phyloP scores from a whole-genome alignment of 2,888 invertebrate species.

The Pantelozetes paolii region DNA sequence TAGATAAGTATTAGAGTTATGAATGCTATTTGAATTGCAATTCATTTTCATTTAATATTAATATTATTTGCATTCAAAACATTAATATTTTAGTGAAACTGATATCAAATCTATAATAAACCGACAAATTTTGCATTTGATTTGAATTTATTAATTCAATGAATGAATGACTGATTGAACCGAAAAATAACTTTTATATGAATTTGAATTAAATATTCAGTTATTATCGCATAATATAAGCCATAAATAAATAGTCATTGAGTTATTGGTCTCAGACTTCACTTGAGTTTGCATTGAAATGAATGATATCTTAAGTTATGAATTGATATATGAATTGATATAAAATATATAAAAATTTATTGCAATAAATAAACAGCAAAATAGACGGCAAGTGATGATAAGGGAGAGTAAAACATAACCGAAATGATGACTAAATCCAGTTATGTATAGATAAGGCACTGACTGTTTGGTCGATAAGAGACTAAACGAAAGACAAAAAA shows the following conservation, averaged over 20 bases:
- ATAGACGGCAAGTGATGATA: not conserved
- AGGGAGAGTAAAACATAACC: not conserved
- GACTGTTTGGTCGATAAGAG: slow-evolving; percentile 2
- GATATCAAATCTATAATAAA: too few relatives aligned
- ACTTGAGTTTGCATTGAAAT: not conserved
- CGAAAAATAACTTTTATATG: too few relatives aligned
- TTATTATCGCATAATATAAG: not conserved
- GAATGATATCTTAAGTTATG: not conserved
- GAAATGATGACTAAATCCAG: not conserved
- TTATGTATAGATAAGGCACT: not conserved
- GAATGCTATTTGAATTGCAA: too few relatives aligned
- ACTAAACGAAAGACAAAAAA: not conserved
- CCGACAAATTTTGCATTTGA: not conserved
- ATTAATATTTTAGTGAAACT: too few relatives aligned
- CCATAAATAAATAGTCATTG: not conserved
- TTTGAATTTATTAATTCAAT: not conserved
- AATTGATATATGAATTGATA: not conserved
- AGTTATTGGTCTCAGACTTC: not conserved
- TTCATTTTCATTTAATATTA: too few relatives aligned
- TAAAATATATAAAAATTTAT: not conserved
- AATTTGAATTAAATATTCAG: not conserved
- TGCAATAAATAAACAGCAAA: not conserved
- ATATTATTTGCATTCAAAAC: too few relatives aligned
- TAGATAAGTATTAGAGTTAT: not conserved
- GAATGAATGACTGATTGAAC: too few relatives aligned